Percentiles rank a stretch among this genome's conserved stretches.
Evolutionary conservation across 1,140 invertebrate species (phyloP).

Genomic region (Drosophila persimilis): DNA sequence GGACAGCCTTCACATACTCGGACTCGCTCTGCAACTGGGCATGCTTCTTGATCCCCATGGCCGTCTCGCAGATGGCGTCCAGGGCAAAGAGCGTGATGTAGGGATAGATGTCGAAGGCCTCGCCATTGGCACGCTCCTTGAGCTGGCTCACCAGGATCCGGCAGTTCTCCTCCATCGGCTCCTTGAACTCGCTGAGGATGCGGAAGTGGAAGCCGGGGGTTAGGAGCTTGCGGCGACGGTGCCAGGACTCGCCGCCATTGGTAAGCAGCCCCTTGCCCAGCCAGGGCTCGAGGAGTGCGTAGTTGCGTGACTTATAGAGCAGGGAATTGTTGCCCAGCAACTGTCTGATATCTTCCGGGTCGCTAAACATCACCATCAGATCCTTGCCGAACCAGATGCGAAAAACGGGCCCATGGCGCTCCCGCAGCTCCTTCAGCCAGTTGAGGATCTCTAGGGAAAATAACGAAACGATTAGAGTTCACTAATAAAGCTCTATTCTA

Average conservation of each 20-base stretch:
- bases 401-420: constrained; percentile 64
- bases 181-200: constrained; percentile 91
- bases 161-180: constrained; percentile 85
- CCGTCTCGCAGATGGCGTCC: constrained; percentile 92
- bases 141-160: constrained; percentile 74
- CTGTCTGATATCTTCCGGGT: constrained; percentile 81
- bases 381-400: constrained; percentile 81
- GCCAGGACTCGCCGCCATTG: constrained; percentile 90
- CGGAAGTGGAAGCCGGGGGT: constrained; percentile 96
- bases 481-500: too few species aligned
- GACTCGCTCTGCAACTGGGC: constrained; percentile 85
- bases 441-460: constrained; percentile 51
- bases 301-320: constrained; percentile 84
- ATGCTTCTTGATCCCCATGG: constrained; percentile 90
- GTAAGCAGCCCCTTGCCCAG: constrained; percentile 87
- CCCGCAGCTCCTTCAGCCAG: constrained; percentile 58
- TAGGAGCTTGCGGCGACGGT: constrained; percentile 90
- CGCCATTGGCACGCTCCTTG: constrained; percentile 61
- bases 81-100: constrained; percentile 89
- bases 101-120: constrained; percentile 86
- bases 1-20: constrained; percentile 86
- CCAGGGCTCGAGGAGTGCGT: constrained; percentile 86
- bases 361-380: constrained; percentile 69
- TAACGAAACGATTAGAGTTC: neutral
- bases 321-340: constrained; percentile 86